phyloP scores from a whole-genome alignment of 2,888 invertebrate species.

The Tetragnatha montana region DNA sequence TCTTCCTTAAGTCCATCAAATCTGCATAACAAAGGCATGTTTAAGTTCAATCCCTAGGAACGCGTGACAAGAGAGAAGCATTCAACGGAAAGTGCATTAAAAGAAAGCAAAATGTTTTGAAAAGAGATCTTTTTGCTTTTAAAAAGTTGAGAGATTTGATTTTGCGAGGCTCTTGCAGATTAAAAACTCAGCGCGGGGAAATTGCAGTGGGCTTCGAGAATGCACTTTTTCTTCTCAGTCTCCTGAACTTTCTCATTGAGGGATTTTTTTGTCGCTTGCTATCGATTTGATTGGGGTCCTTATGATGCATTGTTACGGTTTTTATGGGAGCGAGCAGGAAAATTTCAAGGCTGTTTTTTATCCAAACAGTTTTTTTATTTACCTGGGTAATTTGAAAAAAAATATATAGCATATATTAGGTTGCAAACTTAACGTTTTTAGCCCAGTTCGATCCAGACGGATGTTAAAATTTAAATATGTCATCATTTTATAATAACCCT shows the following conservation, averaged over 20 bases:
- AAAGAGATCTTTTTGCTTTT: conserved; percentile 40
- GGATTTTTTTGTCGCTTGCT: neutral
- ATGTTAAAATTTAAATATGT: too few relatives aligned
- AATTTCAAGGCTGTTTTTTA: too few relatives aligned
- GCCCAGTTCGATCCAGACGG: too few relatives aligned
- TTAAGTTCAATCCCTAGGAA: conserved; percentile 55
- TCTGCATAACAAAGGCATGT: conserved; percentile 67
- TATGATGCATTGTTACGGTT: too few relatives aligned
- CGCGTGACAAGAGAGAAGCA: conserved; percentile 31
- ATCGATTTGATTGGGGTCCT: too few relatives aligned
- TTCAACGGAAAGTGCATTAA: conserved; percentile 50
- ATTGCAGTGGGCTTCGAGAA: neutral
- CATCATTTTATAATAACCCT: too few relatives aligned
- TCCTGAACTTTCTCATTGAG: neutral
- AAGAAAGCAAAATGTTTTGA: conserved; percentile 53
- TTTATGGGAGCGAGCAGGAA: too few relatives aligned
- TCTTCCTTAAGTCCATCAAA: conserved; percentile 60
- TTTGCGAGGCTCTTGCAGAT: neutral
- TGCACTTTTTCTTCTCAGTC: neutral
- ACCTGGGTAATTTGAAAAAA: too few relatives aligned
- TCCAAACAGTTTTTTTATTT: too few relatives aligned
- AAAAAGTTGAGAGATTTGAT: conserved; percentile 17
- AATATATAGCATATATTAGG: too few relatives aligned
- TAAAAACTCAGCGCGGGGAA: neutral
- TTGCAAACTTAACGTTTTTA: too few relatives aligned